Percentiles rank a stretch among this genome's conserved stretches.
Evolutionary conservation across 2,888 invertebrate genomes (phyloP).

Genomic region (Coecobrya sp.): DNA sequence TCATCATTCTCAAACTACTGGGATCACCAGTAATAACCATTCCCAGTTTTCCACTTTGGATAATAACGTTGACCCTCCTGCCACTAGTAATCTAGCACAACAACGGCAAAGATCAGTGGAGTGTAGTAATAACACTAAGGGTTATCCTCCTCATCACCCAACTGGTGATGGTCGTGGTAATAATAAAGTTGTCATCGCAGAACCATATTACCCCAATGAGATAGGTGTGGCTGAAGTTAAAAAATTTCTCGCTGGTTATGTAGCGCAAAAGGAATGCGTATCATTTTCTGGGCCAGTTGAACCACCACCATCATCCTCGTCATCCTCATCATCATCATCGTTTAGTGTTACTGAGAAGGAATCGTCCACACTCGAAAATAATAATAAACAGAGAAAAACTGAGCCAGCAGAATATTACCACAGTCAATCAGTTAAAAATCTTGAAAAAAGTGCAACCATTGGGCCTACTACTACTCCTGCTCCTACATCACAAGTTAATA

Average conservation of each 20-base stretch:
- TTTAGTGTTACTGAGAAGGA: conserved; percentile 50
- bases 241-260: conserved; percentile 79
- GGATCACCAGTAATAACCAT: conserved; percentile 20
- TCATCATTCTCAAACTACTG: conserved; percentile 30
- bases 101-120: conserved; percentile 47
- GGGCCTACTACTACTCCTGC: conserved; percentile 12
- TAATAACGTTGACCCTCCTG: conserved; percentile 11
- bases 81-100: neutral
- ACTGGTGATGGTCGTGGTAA: conserved; percentile 35
- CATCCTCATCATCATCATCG: conserved; percentile 15
- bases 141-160: conserved; percentile 51
- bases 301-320: conserved; percentile 58
- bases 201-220: conserved; percentile 79
- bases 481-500: conserved; percentile 55
- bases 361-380: conserved; percentile 53
- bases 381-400: conserved; percentile 73
- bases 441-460: conserved; percentile 39
- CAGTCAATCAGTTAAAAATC: conserved; percentile 80
- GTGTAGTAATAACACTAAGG: conserved; percentile 37
- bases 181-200: conserved; percentile 72
- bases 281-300: conserved; percentile 77
- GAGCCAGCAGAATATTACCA: conserved; percentile 56
- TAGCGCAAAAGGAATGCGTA: conserved; percentile 73
- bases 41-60: conserved; percentile 29
- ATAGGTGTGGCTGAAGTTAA: conserved; percentile 82